Percentiles rank a stretch among this genome's conserved stretches.
Evolutionary conservation across 2,113 vertebrate genomes (phyloP).

Genomic region (Setophaga kirtlandii): DNA sequence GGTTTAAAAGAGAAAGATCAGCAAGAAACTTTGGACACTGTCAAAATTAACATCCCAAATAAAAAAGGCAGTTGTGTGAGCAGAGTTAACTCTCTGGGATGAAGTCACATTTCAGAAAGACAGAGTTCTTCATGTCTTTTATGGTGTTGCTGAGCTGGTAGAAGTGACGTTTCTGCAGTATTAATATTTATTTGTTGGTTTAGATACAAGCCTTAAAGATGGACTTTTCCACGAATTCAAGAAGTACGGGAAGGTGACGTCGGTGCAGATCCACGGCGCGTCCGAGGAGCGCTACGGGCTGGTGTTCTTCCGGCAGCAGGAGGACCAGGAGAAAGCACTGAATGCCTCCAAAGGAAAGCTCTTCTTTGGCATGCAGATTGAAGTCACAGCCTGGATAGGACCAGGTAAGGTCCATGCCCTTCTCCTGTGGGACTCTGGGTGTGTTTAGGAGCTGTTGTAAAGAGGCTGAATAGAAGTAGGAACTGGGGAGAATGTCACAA

Average conservation of each 20-base stretch:
- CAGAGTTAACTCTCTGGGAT: neutral
- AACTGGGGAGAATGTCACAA: neutral
- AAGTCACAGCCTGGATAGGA: slow-evolving; percentile 96
- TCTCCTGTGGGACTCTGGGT: neutral
- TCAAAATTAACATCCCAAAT: neutral
- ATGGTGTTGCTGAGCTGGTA: neutral
- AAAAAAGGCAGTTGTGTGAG: neutral
- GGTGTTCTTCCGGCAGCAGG: slow-evolving; percentile 97
- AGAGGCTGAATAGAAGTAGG: neutral
- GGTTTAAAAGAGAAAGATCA: neutral
- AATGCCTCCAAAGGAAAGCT: slow-evolving; percentile 96
- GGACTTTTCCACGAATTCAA: slow-evolving; percentile 99
- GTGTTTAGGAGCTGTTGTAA: neutral
- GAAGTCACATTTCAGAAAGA: neutral
- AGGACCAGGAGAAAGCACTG: slow-evolving; percentile 97
- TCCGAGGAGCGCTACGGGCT: slow-evolving; percentile 96
- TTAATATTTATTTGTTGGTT: slow-evolving; percentile 7
- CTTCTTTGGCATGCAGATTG: slow-evolving; percentile 99
- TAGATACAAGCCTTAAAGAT: slow-evolving; percentile 99
- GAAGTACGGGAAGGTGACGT: slow-evolving; percentile 98
- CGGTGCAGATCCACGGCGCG: slow-evolving; percentile 95
- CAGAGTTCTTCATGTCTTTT: neutral
- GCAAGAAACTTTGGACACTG: neutral
- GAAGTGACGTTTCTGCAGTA: accelerated
- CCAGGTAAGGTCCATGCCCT: slow-evolving; percentile 80